These are phyloP conservation scores for Acrocephalus kingi DNA, from an alignment of 2,113 vertebrate genomes.

Conservation along the genomic window DNA sequence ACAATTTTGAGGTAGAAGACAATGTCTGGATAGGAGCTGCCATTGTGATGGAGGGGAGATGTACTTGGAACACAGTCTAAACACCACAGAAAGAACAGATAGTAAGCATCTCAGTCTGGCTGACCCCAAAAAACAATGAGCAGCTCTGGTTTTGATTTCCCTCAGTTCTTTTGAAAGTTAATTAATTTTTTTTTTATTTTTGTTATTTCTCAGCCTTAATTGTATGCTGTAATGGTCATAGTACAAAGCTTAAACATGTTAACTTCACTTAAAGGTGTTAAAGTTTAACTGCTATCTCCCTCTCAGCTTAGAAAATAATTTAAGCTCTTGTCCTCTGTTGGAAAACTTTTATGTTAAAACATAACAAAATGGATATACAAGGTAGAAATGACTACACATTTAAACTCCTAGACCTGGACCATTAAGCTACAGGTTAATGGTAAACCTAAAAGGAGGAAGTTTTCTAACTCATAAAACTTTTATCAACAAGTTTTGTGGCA, in stretches of 20 bases:
- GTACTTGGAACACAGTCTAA: background rate
- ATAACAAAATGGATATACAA: background rate
- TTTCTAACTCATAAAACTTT: background rate
- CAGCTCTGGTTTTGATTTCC: background rate
- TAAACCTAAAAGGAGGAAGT: background rate
- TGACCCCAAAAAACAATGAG: background rate
- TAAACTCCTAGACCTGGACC: background rate
- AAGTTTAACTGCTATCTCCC: background rate
- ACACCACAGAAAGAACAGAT: background rate
- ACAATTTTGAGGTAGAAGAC: background rate
- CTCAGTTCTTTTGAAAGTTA: background rate
- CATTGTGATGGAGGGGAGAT: background rate
- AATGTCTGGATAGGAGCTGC: background rate
- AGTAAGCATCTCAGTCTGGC: background rate
- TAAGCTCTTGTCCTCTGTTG: background rate
- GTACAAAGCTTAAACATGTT: background rate
- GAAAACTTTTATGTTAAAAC: background rate
- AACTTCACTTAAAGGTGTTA: background rate
- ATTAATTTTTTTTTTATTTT: background rate
- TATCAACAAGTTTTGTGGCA: background rate
- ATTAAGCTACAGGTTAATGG: background rate
- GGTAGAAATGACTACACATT: background rate
- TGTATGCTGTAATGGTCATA: background rate
- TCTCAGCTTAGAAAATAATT: background rate
- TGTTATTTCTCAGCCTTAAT: background rate